Evolutionary conservation across 2,888 invertebrate genomes (phyloP), one percentile per base, ranked within the genome.

Genomic region (Melitaea athalia): DNA sequence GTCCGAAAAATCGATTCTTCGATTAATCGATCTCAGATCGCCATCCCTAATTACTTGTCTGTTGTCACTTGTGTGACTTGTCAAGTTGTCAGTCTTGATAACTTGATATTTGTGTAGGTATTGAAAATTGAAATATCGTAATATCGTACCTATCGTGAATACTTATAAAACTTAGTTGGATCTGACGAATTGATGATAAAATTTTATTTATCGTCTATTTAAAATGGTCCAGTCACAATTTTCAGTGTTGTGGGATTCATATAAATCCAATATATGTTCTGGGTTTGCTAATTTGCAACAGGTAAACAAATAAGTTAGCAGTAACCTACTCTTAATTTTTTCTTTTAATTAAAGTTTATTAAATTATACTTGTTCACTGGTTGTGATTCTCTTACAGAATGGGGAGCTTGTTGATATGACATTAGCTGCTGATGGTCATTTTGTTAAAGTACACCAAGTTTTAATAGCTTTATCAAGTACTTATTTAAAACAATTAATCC

Each of bases 341-440:
- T 8, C 31, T 43, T 61, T 24, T 10, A 33, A 47, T 49, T 8
- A 10, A 8, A 33, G 31, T 24, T 24, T 24, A 24, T 24, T 3
- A 24, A 24, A 12, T 17, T 24, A 33, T 49, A 33, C 11, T 47
- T 63, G n/a, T n/a, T n/a, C n/a, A n/a, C n/a, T n/a, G n/a, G 33
- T n/a, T 59, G 14, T 55, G 33, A 59, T 15, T 43, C 67, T 68
- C 64, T 63, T 70, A 42, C 78, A 92, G 92, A 92, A 89, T 87
- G 92, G 88, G 10, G 92, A 93, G 72, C 89, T 92, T 77, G 92
- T 93, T 31, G 92, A 93, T 65, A 87, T 92, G 88, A 93, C 92
- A 0, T 68, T 93, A 69, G 92, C 92, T 42, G 91, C 92, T 5
- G 91, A 92, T 77, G 92, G 91, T 1, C 89, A 89, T 71, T 83